phyloP scores from a whole-genome alignment of 2,113 vertebrate genomes.

The Phaetusa simplex region DNA sequence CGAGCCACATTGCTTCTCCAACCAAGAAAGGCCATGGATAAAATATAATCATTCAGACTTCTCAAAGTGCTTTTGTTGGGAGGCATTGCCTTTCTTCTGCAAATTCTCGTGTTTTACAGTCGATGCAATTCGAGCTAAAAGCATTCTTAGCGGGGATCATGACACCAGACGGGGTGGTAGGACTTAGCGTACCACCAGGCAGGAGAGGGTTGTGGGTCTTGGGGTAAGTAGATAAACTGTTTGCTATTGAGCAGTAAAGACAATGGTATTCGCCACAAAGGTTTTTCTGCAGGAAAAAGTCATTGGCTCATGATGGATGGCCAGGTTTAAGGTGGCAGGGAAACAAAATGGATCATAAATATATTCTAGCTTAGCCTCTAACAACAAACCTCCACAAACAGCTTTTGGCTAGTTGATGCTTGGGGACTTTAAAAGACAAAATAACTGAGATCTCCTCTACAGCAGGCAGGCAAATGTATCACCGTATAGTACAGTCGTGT shows the following conservation, averaged over 20 bases:
- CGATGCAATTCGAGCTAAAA: background rate
- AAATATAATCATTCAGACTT: background rate
- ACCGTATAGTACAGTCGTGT: background rate
- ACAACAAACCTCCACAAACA: background rate
- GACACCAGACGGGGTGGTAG: too few species aligned
- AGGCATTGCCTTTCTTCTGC: background rate
- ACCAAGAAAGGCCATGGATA: background rate
- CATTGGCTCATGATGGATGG: accelerated
- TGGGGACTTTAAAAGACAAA: background rate
- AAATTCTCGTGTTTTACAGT: background rate
- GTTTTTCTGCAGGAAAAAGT: background rate
- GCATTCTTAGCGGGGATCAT: background rate
- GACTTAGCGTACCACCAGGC: background rate
- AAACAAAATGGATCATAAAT: background rate
- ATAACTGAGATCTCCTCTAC: background rate
- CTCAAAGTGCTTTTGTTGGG: background rate
- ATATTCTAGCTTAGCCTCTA: background rate
- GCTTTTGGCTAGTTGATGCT: background rate
- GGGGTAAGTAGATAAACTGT: background rate
- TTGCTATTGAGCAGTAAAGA: background rate
- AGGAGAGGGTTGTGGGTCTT: background rate
- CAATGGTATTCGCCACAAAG: background rate
- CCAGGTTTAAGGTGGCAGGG: background rate
- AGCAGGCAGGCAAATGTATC: background rate
- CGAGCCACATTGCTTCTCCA: background rate